These are phyloP conservation scores for Drosophila basisetae DNA, from an alignment of 2,888 invertebrate species.

Conservation along the genomic window DNA sequence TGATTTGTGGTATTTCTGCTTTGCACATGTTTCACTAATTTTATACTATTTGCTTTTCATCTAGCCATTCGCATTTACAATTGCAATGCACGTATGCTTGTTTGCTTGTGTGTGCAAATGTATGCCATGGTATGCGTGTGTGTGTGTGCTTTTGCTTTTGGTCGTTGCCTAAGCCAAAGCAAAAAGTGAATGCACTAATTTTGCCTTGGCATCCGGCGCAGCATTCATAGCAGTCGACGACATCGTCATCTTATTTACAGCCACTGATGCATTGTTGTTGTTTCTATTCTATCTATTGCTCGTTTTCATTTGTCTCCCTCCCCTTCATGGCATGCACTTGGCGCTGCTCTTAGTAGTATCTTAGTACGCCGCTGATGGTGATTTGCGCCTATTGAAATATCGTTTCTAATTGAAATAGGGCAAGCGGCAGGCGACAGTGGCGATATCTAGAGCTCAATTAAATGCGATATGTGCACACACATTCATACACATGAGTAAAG, in stretches of 20 bases:
- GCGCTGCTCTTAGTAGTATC: slow-evolving; percentile 33
- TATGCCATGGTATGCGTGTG: slow-evolving; percentile 4
- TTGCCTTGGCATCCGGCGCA: slow-evolving; percentile 83
- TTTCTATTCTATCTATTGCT: slow-evolving; percentile 59
- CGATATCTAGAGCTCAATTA: slow-evolving; percentile 38
- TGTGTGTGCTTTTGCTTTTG: slow-evolving; percentile 36
- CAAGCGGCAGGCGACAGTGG: slow-evolving; percentile 14
- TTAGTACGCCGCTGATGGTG: slow-evolving; percentile 25
- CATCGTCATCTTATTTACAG: slow-evolving; percentile 40
- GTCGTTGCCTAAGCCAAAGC: slow-evolving; percentile 62
- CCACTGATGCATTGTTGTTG: slow-evolving; percentile 18
- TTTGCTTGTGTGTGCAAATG: slow-evolving; percentile 11
- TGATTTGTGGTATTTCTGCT: slow-evolving; percentile 40
- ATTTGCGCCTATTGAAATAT: slow-evolving; percentile 63
- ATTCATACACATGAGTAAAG: slow-evolving; percentile 14
- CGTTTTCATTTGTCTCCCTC: slow-evolving; percentile 25
- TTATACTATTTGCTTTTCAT: slow-evolving; percentile 43
- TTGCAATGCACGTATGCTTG: slow-evolving; percentile 17
- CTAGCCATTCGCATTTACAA: slow-evolving; percentile 63
- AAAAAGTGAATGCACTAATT: slow-evolving; percentile 84
- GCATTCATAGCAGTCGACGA: slow-evolving; percentile 67
- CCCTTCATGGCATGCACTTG: slow-evolving; percentile 37
- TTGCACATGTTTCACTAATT: slow-evolving; percentile 38
- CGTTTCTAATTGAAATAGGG: slow-evolving; percentile 68
- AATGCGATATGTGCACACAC: slow-evolving; percentile 18